Evolutionary conservation across 2,797 vertebrate species (phyloP).

Genomic region (Lutjanus argentimaculatus): DNA sequence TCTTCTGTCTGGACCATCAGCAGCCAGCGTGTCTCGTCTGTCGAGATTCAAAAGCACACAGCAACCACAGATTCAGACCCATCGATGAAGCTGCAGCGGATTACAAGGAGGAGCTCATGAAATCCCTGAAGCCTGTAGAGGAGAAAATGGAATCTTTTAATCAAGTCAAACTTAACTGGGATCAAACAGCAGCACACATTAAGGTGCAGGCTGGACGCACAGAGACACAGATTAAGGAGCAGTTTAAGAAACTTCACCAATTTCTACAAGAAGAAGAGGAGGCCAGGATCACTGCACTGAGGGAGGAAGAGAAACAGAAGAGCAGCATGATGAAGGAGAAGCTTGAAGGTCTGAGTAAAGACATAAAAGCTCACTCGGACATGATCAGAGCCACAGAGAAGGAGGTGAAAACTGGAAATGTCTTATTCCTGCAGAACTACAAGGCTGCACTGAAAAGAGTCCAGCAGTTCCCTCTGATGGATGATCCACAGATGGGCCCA

Average conservation of each 20-base stretch:
- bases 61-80: constrained; percentile 43
- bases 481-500: neutral
- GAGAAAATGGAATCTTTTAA: too few species aligned
- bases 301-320: constrained; percentile 32
- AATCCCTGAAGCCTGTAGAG: too few species aligned
- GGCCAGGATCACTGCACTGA: constrained; percentile 20
- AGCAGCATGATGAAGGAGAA: neutral
- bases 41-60: constrained; percentile 35
- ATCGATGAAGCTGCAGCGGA: neutral
- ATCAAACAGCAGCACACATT: neutral
- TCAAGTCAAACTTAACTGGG: neutral
- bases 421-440: constrained; percentile 34
- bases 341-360: neutral
- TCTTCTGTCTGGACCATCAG: constrained; percentile 53
- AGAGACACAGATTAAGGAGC: constrained; percentile 10
- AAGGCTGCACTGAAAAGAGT: neutral
- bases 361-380: constrained; percentile 20
- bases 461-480: neutral
- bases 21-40: constrained; percentile 47
- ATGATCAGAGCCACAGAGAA: constrained; percentile 18
- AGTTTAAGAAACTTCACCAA: constrained; percentile 26
- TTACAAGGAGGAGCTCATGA: too few species aligned
- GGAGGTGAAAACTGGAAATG: neutral
- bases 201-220: neutral
- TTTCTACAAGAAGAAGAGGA: constrained; percentile 19